Evolutionary conservation across 2,797 vertebrate species (phyloP), one percentile per base, ranked within the genome.

Genomic region (Mormyrops attenuatus): DNA sequence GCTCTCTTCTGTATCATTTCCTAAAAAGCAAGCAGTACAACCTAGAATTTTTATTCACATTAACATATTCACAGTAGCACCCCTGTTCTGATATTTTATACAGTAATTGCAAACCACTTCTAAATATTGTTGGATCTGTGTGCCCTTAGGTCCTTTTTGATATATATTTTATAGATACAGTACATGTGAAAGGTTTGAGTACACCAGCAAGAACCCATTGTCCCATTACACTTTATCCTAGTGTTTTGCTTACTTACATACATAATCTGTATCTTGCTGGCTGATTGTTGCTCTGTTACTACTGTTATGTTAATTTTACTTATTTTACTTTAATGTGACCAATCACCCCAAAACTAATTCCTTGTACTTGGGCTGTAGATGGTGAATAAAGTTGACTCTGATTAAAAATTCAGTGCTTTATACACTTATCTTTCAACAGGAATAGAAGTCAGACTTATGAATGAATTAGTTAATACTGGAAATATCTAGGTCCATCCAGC

Each of bases 11-110:
- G 9, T 5, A 13, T 47, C 9, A 44, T 47, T 9, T 88, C 87
- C 87, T 88, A 22, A 41, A 88, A 88, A n/a, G 44, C 30, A 88
- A 66, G n/a, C 55, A 63, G n/a, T 60, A 60, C 30, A 41, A 41
- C 1, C 17, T 5, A 2, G 30, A 60, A 41, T 34, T 41, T 38
- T 44, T 38, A 30, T 41, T 41, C 13, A 53, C 3, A 2, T 87
- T 38, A 53, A 55, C 52, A 87, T 87, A 7, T 17, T 55, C 44
- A 85, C 49, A 85, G 5, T 20, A 87, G 9, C 13, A 55, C 44
- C 20, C 34, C 26, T 55, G 26, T 41, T 55, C 50, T 38, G 15
- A 38, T 60, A 60, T 55, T n/a, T 55, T 55, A 34, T 57, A 17
- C 26, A 17, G 9, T 55, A 34, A 57, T 55, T 41, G 6, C 5